Base-by-base conservation (phyloP, 2,113 vertebrate species). In the Myanophis thanlyinensis region DNA sequence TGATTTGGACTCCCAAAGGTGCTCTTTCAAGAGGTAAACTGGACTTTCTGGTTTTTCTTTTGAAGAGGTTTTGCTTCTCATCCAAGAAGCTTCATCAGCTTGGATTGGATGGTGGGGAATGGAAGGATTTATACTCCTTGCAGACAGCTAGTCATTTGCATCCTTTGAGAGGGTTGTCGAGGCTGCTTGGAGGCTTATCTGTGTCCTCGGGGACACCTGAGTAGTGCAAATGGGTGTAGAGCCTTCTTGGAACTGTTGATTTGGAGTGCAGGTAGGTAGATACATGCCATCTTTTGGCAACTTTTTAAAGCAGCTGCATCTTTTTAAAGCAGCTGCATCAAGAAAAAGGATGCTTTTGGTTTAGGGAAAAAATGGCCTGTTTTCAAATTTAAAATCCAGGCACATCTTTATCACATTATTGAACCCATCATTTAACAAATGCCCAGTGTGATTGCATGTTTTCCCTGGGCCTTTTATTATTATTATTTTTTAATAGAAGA, bases 361-460 rank as follows among this genome's bases (percentile, higher is more conserved):
- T n/a, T 62, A 93, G 92, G 91, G 95, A 93, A 96, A 97, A 96
- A 97, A 96, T 93, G 95, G 91, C 92, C 91, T 96, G 92, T 96
- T 97, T 97, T 95, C 92, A 91, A 93, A 92, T 91, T 96, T 12
- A 97, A 97, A 93, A 93, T 97, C 96, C 93, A 97, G 91, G 96
- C 94, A 96, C 85, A 96, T 97, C 93, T 97, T 96, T 97, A 95
- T 97, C 95, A 94, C 56, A 88, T 96, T 97, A 97, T 91, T 93
- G 97, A 96, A 97, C 94, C 92, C 46, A 96, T 95, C 92, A 94
- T 84, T 97, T 95, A 96, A 94, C 95, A 96, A 96, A 49, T 85
- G 95, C 91, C 94, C 95, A 92, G 67, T 96, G 20, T 94, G 95
- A 96, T 91, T 96, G 92, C 97, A 92, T 93, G 93, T 95, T 94